Evolutionary conservation across 1,140 invertebrate species (phyloP).

Genomic region (Meteorus sp.): DNA sequence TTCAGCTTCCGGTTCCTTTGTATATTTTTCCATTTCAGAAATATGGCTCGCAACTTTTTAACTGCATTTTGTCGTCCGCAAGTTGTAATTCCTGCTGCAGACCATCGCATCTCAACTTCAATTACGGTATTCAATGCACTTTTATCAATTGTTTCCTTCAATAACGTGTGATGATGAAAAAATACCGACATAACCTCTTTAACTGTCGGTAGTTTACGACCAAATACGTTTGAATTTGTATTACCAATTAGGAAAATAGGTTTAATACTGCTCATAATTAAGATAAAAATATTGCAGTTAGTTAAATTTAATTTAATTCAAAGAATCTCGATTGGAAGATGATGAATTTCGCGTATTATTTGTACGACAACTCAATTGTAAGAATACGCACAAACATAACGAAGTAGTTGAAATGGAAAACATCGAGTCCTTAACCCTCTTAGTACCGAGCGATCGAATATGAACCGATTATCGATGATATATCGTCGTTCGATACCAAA

Average conservation of each 20-base stretch:
- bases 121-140: constrained; percentile 18
- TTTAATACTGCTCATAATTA: constrained; percentile 7
- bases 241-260: constrained; percentile 11
- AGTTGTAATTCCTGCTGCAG: constrained; percentile 10
- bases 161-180: constrained; percentile 14
- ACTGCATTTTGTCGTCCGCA: constrained; percentile 19
- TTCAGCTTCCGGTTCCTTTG: background rate
- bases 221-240: constrained; percentile 17
- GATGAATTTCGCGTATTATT: too few species aligned
- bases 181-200: constrained; percentile 23
- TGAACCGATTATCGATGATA: too few species aligned
- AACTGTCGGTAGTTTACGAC: constrained; percentile 22
- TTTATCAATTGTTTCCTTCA: constrained; percentile 19
- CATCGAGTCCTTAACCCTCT: too few species aligned
- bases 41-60: constrained; percentile 13
- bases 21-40: constrained; percentile 18
- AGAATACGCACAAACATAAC: too few species aligned
- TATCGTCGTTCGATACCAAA: too few species aligned
- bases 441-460: too few species aligned
- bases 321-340: too few species aligned
- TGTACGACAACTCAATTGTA: too few species aligned
- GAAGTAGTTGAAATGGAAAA: too few species aligned
- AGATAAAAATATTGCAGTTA: too few species aligned
- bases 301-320: too few species aligned
- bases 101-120: constrained; percentile 21